phyloP scores from a whole-genome alignment of 2,113 vertebrate genomes.

The Sorex fumeus region DNA sequence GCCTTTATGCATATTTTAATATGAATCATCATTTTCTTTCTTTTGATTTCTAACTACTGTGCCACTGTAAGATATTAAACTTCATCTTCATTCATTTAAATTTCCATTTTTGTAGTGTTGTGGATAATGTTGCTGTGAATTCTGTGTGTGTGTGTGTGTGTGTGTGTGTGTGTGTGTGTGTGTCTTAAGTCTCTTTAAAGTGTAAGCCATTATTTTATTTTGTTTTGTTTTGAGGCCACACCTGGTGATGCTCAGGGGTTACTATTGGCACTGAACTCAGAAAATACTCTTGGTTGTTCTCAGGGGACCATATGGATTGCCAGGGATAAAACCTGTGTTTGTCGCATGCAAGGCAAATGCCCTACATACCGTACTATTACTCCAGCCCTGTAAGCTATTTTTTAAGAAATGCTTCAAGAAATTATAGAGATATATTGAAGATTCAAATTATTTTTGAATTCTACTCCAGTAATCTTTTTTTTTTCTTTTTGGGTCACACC shows the following conservation, averaged over 20 bases:
- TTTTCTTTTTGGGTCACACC: too few relatives aligned
- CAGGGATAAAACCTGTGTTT: too few relatives aligned
- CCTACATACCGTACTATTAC: too few relatives aligned
- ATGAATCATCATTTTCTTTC: neutral
- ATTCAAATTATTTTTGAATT: neutral
- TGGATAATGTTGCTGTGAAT: neutral
- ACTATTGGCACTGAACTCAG: too few relatives aligned
- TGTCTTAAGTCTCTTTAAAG: conserved; percentile 29
- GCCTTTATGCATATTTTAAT: neutral
- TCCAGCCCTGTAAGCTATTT: neutral
- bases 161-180: neutral
- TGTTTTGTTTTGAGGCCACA: too few relatives aligned
- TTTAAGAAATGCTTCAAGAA: neutral
- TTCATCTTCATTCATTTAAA: neutral
- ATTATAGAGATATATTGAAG: neutral
- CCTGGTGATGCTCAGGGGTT: too few relatives aligned
- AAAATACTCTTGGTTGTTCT: too few relatives aligned
- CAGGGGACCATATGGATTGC: too few relatives aligned
- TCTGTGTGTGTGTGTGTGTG: neutral
- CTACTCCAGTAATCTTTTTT: too few relatives aligned
- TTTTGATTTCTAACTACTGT: conserved; percentile 6
- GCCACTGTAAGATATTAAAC: neutral
- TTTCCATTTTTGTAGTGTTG: conserved; percentile 25
- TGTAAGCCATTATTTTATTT: neutral
- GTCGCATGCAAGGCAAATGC: too few relatives aligned